These are phyloP conservation scores for Rhinopomastus cyanomelas DNA, from an alignment of 2,113 vertebrate genomes.

Conservation along the genomic window DNA sequence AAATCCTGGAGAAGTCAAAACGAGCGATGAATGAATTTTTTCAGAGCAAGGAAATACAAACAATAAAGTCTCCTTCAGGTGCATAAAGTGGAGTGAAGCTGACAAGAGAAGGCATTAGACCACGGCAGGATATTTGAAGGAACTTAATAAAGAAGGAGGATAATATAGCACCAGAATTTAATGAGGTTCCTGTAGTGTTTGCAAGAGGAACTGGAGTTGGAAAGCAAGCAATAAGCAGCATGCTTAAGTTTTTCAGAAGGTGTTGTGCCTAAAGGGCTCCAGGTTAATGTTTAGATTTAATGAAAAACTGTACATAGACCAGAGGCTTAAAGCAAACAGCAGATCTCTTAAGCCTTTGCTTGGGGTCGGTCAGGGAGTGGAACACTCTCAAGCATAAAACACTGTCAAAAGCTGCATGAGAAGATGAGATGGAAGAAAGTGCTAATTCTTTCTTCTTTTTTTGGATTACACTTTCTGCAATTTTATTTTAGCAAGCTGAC, in stretches of 20 bases:
- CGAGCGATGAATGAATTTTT: conserved; percentile 24
- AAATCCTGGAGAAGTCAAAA: conserved; percentile 1
- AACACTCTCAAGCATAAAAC: background rate
- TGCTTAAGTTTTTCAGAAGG: conserved; percentile 1
- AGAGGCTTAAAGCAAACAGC: background rate
- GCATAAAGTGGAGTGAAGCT: conserved; percentile 12
- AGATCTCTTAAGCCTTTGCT: background rate
- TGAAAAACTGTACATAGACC: conserved; percentile 16
- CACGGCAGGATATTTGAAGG: conserved; percentile 6
- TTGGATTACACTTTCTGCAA: background rate
- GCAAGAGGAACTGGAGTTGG: conserved; percentile 1
- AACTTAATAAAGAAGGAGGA: conserved; percentile 48
- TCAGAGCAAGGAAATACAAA: conserved; percentile 24
- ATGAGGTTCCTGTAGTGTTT: conserved; percentile 47
- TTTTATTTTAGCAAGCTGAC: background rate
- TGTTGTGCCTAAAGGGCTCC: conserved; percentile 27
- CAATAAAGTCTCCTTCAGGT: conserved; percentile 33
- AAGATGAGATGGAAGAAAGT: background rate
- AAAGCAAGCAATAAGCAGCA: conserved; percentile 36
- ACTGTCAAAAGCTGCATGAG: background rate
- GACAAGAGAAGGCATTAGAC: conserved; percentile 37
- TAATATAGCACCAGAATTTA: conserved; percentile 30
- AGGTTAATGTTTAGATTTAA: conserved; percentile 44
- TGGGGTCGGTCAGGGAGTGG: accelerated
- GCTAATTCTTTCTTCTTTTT: background rate